Conservation (phyloP, 1,140 invertebrate genomes). For the Cydia strobilella region DNA sequence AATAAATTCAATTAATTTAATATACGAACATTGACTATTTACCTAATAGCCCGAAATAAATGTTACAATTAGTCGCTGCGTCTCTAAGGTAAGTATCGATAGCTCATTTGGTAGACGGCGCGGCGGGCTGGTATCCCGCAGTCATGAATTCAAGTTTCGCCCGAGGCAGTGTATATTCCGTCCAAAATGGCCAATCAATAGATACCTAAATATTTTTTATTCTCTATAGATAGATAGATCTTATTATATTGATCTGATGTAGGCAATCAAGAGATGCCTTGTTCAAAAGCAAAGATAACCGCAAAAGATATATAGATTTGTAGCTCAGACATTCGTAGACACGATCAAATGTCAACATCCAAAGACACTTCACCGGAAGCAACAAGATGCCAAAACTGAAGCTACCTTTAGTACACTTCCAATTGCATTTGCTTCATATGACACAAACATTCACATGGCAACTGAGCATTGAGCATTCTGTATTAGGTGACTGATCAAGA, state of each 20-base stretch:
- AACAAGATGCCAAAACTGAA: slow-evolving; percentile 24
- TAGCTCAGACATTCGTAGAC: slow-evolving; percentile 6
- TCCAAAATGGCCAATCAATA: no score
- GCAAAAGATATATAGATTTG: neutral
- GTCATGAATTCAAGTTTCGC: no score
- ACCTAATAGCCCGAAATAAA: no score
- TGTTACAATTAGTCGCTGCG: no score
- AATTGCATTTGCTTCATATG: neutral
- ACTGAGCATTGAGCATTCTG: neutral
- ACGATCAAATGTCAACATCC: slow-evolving; percentile 11
- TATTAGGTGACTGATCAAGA: neutral
- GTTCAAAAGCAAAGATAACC: neutral
- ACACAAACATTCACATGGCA: slow-evolving; percentile 1
- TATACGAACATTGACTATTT: no score
- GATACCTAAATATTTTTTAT: no score
- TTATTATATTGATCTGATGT: neutral
- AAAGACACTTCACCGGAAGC: slow-evolving; percentile 16
- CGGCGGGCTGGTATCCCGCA: no score
- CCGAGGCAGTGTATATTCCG: no score
- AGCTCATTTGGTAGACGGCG: no score
- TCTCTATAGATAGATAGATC: neutral
- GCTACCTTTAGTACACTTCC: slow-evolving; percentile 23
- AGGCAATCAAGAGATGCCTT: neutral
- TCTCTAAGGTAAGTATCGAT: no score
- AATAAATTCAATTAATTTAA: no score